Evolutionary conservation across 2,797 vertebrate genomes (phyloP).

Genomic region (Tolypeutes matacus): DNA sequence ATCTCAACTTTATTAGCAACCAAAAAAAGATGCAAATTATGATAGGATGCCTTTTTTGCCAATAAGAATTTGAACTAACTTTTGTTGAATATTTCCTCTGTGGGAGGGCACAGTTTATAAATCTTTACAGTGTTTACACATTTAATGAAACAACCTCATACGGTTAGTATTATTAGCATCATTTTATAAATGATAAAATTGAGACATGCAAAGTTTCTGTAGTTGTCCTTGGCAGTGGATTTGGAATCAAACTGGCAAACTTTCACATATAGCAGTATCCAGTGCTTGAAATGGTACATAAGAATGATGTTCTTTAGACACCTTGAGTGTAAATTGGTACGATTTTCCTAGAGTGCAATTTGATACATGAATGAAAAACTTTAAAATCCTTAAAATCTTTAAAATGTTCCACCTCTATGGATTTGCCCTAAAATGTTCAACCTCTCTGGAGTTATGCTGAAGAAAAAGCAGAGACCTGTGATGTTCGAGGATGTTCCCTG

Average conservation of each 20-base stretch:
- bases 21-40: neutral
- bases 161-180: neutral
- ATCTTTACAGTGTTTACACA: neutral
- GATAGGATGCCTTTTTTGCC: neutral
- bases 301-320: slow-evolving; percentile 10
- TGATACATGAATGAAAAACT: slow-evolving; percentile 45
- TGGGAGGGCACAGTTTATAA: neutral
- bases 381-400: slow-evolving; percentile 33
- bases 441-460: neutral
- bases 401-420: neutral
- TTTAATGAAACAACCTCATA: neutral
- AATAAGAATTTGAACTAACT: neutral
- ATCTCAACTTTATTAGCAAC: neutral
- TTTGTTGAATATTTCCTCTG: neutral
- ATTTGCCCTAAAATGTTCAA: neutral
- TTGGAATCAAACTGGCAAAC: slow-evolving; percentile 33
- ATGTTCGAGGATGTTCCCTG: neutral
- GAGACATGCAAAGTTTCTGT: neutral
- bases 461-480: neutral
- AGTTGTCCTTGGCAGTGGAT: slow-evolving; percentile 15
- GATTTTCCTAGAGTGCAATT: slow-evolving; percentile 48
- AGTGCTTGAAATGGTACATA: neutral
- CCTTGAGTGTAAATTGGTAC: neutral
- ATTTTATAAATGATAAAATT: slow-evolving; percentile 18
- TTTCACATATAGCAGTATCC: neutral